These are phyloP conservation scores for Daboia siamensis DNA, from an alignment of 2,113 vertebrate species.

Conservation along the genomic window DNA sequence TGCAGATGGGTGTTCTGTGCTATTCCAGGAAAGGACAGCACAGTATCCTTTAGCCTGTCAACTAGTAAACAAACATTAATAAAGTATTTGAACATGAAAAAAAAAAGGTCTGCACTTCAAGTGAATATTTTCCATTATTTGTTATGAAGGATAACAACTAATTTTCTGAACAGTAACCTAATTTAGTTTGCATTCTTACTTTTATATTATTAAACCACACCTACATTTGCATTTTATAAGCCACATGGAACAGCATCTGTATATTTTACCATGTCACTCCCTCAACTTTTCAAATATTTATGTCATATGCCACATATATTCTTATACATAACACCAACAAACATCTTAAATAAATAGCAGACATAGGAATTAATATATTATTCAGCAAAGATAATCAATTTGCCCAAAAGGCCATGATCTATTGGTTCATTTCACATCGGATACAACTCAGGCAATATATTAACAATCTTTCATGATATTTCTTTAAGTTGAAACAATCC, in stretches of 20 bases:
- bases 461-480: background rate
- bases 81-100: background rate
- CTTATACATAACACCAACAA: background rate
- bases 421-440: background rate
- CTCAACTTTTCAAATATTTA: background rate
- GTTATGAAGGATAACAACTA: background rate
- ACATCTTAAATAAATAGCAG: background rate
- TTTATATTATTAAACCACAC: background rate
- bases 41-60: background rate
- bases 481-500: background rate
- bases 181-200: background rate
- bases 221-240: background rate
- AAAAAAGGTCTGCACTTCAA: rapidly evolving
- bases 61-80: background rate
- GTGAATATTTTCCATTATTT: background rate
- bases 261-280: rapidly evolving
- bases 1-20: rapidly evolving
- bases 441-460: background rate
- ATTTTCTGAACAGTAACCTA: rapidly evolving
- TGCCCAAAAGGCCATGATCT: background rate
- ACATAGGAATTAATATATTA: background rate
- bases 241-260: rapidly evolving
- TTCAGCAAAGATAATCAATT: background rate
- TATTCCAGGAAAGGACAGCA: background rate
- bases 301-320: background rate